Conservation (phyloP, 2,113 vertebrate species). For the western clawed frog (Xenopus tropicalis) region UCB_Xtro_10.0 CM004450.2:115336001-115336500, state of each 20-base stretch:
- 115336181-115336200: conserved; percentile 16
- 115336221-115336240: background rate
- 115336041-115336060: conserved; percentile 11
- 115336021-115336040: background rate
- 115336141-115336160: conserved; percentile 13
- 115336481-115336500: too few relatives aligned
- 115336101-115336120: conserved; percentile 17
- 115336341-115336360: conserved; percentile 4
- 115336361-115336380: background rate
- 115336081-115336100: conserved; percentile 9
- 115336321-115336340: background rate
- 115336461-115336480: too few relatives aligned
- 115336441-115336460: too few relatives aligned
- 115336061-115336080: background rate
- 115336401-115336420: too few relatives aligned
- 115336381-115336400: background rate
- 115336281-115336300: background rate
- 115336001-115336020: too few relatives aligned
- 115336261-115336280: too few relatives aligned
- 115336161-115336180: conserved; percentile 12
- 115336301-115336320: conserved; percentile 5
- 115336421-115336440: too few relatives aligned
- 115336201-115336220: conserved; percentile 19
- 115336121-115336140: conserved; percentile 17
- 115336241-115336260: background rate